Evolutionary conservation across 2,888 invertebrate genomes (phyloP), one percentile per base, ranked within the genome.

Genomic region (Idaea biselata): DNA sequence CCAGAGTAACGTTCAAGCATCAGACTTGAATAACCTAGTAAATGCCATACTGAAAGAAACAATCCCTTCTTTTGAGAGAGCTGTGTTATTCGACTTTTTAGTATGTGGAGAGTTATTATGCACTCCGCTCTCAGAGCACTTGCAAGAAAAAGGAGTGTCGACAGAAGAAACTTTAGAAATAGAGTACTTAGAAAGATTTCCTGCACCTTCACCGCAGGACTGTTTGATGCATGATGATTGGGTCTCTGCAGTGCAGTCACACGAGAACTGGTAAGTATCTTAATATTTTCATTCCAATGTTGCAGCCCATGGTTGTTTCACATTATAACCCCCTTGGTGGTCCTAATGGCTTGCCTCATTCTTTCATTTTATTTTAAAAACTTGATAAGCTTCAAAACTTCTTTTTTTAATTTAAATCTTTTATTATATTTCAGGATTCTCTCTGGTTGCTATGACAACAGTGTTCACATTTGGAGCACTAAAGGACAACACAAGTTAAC

Each of bases 171-270:
- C 97, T 11, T 91, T 99, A 70, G 96, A 97, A 70, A 94, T 99
- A 60, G 99, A 99, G 87, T 99, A 99, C 88, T 92, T 99, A 18
- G 97, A 97, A 82, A 95, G 97, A 73, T 96, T 96, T 73, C 97
- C 98, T 14, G 96, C 99, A 0, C 99, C 99, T 0, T 95, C 97
- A 77, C 99, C 99, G 0, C 95, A 97, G 81, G 97, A 98, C 83
- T 97, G 97, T 81, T 92, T 99, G 70, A 94, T 97, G 83, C 99
- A 99, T 78, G 98, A 99, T 87, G 99, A 99, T 83, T 99, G 99
- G 99, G 98, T 99, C n/a, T 96, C 98, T 18, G 95, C 97, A 57
- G 95, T 98, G 0, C 95, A 96, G 73, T 93, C 95, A 55, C 89
- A 93, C 67, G 94, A 93, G 55, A 94, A 95, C 80, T 97, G 96